Evolutionary conservation across 2,797 vertebrate genomes (phyloP), one percentile per base, ranked within the genome.

Genomic region (Somateria mollissima): DNA sequence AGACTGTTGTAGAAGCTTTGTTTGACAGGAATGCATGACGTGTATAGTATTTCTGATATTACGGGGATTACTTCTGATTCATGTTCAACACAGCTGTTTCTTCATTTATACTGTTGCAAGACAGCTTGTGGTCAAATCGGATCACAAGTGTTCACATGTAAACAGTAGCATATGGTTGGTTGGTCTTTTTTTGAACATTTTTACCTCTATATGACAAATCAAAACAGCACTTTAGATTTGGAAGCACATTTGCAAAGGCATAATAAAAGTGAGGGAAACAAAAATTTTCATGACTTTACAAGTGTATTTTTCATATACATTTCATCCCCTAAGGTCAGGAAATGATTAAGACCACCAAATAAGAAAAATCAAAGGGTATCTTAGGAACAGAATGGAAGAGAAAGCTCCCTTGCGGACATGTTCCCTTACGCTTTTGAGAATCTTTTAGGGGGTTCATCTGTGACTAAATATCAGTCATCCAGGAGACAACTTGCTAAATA

Each of bases 31-130:
- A 85, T 41, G 19, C 34, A 41, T 73, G 88, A 57, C 53, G 28
- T 71, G 53, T 82, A 70, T 78, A 95, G 73, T 51, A 85, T 92
- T 94, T 97, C 94, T 95, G 78, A 84, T 97, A 76, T 94, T 95
- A 88, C 67, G 80, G 79, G 93, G 92, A 92, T 97, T 96, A 91
- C 39, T 92, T 92, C 69, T 94, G 82, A 95, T 97, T 97, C 95
- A 91, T 89, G 79, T 93, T 97, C 76, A 94, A 69, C 76, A 92
- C 97, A 97, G 92, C 96, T 97, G 96, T 94, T 97, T 49, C 54
- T 92, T 96, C 91, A 76, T 96, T 97, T 96, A 88, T 94, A 94
- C 37, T 13, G 34, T 79, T 95, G 92, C 90, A 97, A 94, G 89
- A 87, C 94, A 96, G 91, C 80, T 95, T 76, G 16, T 87, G 65